Evolutionary conservation across 2,797 vertebrate genomes (phyloP).

Genomic region (Numenius phaeopus): DNA sequence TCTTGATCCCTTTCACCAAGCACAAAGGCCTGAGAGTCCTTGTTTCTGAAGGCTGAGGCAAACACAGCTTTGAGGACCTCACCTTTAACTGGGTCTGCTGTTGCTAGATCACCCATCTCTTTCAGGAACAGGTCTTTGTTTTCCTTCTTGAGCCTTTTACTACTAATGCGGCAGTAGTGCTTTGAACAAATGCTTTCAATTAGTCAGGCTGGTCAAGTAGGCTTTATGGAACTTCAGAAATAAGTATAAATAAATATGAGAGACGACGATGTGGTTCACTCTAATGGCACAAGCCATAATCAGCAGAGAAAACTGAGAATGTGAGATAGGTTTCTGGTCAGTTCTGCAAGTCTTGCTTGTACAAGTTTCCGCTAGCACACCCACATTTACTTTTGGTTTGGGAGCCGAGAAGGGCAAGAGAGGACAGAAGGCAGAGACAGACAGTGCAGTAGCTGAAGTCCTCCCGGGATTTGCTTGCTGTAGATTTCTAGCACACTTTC

Average conservation of each 20-base stretch:
- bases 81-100: neutral
- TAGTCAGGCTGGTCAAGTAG: neutral
- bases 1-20: neutral
- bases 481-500: neutral
- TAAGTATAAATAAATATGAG: rapidly evolving
- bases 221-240: neutral
- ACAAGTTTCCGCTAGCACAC: neutral
- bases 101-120: neutral
- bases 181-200: neutral
- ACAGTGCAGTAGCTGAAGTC: neutral
- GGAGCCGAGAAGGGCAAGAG: neutral
- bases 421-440: neutral
- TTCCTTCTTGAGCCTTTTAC: neutral
- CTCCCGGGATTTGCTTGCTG: neutral
- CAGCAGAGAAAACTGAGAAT: constrained; percentile 31
- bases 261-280: neutral
- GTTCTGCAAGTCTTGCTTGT: neutral
- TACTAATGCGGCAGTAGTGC: neutral
- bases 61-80: neutral
- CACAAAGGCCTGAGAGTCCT: rapidly evolving
- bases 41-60: neutral
- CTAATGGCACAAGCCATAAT: neutral
- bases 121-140: rapidly evolving
- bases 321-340: constrained; percentile 8
- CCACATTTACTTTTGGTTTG: neutral